Base-by-base conservation (phyloP, 2,888 invertebrate genomes). In the Drosophila monieri region DNA sequence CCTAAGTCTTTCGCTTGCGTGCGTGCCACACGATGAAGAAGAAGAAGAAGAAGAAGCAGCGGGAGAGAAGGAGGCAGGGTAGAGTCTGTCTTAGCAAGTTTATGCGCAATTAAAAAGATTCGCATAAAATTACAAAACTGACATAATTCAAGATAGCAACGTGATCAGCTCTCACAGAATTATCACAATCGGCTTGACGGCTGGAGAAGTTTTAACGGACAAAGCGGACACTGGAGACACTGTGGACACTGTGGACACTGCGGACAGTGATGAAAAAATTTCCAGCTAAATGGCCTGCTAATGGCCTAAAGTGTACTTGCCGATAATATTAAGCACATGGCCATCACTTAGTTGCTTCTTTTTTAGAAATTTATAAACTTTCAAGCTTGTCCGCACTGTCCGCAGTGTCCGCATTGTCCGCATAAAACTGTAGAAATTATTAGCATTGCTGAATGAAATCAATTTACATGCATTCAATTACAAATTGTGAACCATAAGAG, bases 131-230 rank as follows among this genome's bases (percentile, higher is more conserved):
- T 84, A 85, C 81, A 80, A 80, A 89, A 86, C 86, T 89, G 89
- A 88, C 89, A 89, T 90, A 88, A 89, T 89, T 90, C 88, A 87
- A 87, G 90, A 89, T 89, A 89, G 79, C 69, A 72, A 65, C 70
- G 70, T 64, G 64, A 60, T 60, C 69, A 60, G 58, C 71, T 55
- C 81, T 74, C 70, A 64, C 69, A 60, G 75, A 84, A 86, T 85
- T 76, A 86, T 88, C 88, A 78, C 79, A 66, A 77, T 77, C 59
- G 41, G 44, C 71, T 74, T 69, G 73, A 67, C 57, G 64, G 39
- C 15, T 12, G 30, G 10, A 8, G 47, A 44, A 27, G 9, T 27
- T 35, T 35, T 35, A n/a, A n/a, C 35, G 14, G 37, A 8, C 14
- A 6, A 1, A 2, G 27, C 32, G 35, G 55, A 55, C 49, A 30